Percentiles rank a stretch among this genome's conserved stretches.
Evolutionary conservation across 2,888 invertebrate species (phyloP).

Genomic region (Drosophila borborema): DNA sequence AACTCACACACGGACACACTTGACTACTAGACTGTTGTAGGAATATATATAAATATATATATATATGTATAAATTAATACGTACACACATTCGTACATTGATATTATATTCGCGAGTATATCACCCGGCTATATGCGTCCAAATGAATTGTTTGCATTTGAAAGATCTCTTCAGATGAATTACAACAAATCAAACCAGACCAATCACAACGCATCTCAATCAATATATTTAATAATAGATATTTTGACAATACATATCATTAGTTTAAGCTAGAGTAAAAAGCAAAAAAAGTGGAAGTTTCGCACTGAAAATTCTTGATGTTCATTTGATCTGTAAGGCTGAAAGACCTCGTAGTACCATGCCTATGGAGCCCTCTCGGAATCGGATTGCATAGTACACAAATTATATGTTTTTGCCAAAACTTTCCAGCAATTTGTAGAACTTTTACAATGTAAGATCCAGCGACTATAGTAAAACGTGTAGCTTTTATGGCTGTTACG

Average conservation of each 20-base stretch:
- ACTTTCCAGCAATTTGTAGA: not conserved
- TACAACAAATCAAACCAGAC: not conserved
- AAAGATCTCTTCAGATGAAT: not conserved
- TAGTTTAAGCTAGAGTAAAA: not conserved
- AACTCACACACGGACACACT: conserved; percentile 21
- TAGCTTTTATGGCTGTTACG: not conserved
- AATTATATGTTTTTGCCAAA: not conserved
- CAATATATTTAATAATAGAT: not conserved
- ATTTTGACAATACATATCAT: not conserved
- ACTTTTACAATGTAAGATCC: not conserved
- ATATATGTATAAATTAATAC: not conserved
- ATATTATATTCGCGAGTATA: not conserved
- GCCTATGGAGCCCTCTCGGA: not conserved
- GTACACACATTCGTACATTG: not conserved
- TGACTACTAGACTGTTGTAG: not conserved
- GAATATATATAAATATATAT: conserved; percentile 1
- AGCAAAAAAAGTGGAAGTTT: not conserved
- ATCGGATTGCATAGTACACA: not conserved
- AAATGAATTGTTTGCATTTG: not conserved
- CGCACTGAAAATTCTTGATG: not conserved
- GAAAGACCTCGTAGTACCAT: not conserved
- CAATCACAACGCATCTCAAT: not conserved
- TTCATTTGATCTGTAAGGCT: not conserved
- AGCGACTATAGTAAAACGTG: not conserved
- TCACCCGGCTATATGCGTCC: not conserved